A percentile compares a stretch with the other conserved stretches of the same genome.
phyloP scores from a whole-genome alignment of 2,797 vertebrate genomes.

The Lacerta viridis region DNA sequence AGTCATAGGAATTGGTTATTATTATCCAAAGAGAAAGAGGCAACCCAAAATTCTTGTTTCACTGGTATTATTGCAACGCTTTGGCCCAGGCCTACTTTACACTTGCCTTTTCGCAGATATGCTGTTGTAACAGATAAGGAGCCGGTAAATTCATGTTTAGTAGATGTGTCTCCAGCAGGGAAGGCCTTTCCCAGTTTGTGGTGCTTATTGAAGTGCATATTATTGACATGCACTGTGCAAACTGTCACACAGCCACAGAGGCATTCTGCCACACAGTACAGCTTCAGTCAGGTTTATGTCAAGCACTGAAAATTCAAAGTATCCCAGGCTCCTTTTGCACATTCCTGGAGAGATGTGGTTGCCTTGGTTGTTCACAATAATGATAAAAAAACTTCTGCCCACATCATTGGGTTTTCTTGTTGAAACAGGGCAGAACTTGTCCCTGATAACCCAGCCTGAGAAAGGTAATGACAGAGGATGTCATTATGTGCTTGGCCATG shows the following conservation, averaged over 20 bases:
- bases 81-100: background rate
- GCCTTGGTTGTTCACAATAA: background rate
- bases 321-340: background rate
- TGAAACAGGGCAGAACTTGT: background rate
- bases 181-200: background rate
- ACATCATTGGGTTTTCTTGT: background rate
- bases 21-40: background rate
- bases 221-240: background rate
- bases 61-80: background rate
- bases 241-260: background rate
- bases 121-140: background rate
- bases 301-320: background rate
- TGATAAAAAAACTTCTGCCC: background rate
- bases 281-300: background rate
- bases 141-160: background rate
- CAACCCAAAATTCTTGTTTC: background rate
- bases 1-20: background rate
- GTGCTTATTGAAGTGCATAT: background rate
- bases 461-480: background rate
- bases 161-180: background rate
- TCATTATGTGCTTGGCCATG: background rate
- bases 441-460: background rate
- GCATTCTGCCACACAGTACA: background rate
- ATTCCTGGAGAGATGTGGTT: too few relatives aligned
- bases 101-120: background rate